phyloP scores from a whole-genome alignment of 30 jellyfish, hydroid and myxozoan genomes.

The Aurelia aurita region DNA sequence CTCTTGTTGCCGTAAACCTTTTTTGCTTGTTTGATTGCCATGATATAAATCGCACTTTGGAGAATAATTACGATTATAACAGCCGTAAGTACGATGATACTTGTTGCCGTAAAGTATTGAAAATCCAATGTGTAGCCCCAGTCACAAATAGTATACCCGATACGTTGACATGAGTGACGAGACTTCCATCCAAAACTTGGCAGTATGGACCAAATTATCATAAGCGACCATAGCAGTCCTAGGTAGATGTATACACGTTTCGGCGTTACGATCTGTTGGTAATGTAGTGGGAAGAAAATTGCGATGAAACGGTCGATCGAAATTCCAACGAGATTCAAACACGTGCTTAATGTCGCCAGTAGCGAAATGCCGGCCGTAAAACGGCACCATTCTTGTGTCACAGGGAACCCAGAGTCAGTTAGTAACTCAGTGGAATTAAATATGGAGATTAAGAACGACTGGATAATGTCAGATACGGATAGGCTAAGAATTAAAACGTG shows the following conservation, averaged over 20 bases:
- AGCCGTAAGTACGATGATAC: constrained; percentile 48
- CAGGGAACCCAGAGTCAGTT: constrained; percentile 26
- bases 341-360: constrained; percentile 54
- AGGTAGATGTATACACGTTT: constrained; percentile 23
- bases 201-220: constrained; percentile 39
- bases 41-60: constrained; percentile 39
- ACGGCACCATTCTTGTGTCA: constrained; percentile 52
- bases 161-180: constrained; percentile 18
- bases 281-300: constrained; percentile 58
- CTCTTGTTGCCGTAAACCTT: not conserved
- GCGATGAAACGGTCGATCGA: constrained; percentile 67
- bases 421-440: constrained; percentile 41
- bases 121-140: constrained; percentile 44
- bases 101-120: constrained; percentile 40
- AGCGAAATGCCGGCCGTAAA: constrained; percentile 34
- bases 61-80: constrained; percentile 45
- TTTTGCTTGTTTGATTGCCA: constrained; percentile 41
- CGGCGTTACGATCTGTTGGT: constrained; percentile 50
- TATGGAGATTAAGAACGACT: constrained; percentile 19
- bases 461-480: constrained; percentile 58
- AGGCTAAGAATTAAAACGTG: constrained; percentile 47
- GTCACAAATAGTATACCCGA: constrained; percentile 57
- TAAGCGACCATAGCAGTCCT: constrained; percentile 13
- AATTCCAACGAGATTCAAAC: constrained; percentile 59
- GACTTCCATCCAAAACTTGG: constrained; percentile 65